These are phyloP conservation scores for Epistrophe eligans DNA, from an alignment of 2,888 invertebrate species.

Conservation along the genomic window DNA sequence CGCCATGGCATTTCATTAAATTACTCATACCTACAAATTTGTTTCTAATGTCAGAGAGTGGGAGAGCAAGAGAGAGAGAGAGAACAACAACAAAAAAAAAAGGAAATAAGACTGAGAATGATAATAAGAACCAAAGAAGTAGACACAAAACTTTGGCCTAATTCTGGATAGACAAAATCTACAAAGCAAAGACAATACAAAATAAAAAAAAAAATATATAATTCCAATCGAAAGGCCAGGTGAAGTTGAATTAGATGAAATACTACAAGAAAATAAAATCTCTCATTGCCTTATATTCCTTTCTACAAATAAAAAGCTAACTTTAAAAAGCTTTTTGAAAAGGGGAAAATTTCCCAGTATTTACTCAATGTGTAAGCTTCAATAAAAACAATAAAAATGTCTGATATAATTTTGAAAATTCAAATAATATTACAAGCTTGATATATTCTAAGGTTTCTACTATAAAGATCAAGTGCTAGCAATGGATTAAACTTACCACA, in stretches of 20 bases:
- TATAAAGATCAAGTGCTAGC: no score
- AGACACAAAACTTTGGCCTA: constrained; percentile 56
- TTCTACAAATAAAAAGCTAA: constrained; percentile 9
- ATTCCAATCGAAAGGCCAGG: constrained; percentile 15
- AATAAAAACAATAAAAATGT: neutral
- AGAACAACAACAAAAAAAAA: neutral
- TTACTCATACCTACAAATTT: constrained; percentile 12
- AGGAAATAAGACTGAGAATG: neutral
- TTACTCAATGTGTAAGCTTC: neutral
- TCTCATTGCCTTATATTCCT: neutral
- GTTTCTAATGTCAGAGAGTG: neutral
- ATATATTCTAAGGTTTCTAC: no score
- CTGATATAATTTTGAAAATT: neutral
- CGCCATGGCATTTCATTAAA: constrained; percentile 20
- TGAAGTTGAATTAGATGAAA: constrained; percentile 5
- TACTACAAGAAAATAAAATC: neutral
- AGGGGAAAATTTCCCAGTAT: constrained; percentile 21
- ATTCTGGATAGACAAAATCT: constrained; percentile 47
- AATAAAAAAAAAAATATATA: constrained; percentile 6
- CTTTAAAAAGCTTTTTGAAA: neutral
- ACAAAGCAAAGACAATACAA: constrained; percentile 30
- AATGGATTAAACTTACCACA: no score
- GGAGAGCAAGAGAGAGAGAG: neutral
- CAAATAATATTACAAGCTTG: neutral
- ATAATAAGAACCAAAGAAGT: neutral